Conservation (phyloP, 2,113 vertebrate species). For the Cyrtonyx montezumae region DNA sequence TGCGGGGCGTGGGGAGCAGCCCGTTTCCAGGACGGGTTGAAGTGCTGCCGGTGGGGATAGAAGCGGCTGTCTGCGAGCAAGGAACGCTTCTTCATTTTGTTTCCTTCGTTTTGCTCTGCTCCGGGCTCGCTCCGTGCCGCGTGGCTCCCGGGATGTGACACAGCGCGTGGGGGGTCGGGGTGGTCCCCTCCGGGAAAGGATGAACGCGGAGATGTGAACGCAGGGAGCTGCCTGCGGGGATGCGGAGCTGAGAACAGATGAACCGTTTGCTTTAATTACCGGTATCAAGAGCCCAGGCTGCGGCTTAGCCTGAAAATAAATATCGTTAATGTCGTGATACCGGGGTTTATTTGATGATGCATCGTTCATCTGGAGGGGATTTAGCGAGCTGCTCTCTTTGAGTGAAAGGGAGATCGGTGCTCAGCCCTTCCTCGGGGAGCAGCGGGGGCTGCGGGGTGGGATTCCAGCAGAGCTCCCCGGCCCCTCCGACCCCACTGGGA, state of each 20-base stretch:
- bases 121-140: not conserved
- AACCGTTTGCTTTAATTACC: slow-evolving; percentile 64
- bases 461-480: not conserved
- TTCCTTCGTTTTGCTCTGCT: not conserved
- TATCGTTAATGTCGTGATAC: slow-evolving; percentile 50
- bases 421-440: not conserved
- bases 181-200: not conserved
- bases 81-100: not conserved
- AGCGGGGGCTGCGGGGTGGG: not conserved
- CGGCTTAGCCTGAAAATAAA: slow-evolving; percentile 71
- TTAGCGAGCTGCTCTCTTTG: not conserved
- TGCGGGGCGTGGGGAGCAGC: not conserved
- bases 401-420: not conserved
- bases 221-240: not conserved
- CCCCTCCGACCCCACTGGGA: accelerated
- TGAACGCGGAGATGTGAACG: not conserved
- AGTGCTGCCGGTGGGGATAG: not conserved
- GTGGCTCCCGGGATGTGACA: not conserved
- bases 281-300: slow-evolving; percentile 49
- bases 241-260: slow-evolving; percentile 7
- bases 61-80: not conserved
- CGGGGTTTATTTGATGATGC: slow-evolving; percentile 24
- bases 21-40: not conserved
- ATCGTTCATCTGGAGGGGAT: slow-evolving; percentile 36
- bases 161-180: not conserved